Base-by-base conservation (phyloP, 1,140 invertebrate genomes). In the Cotesia glomerata region DNA sequence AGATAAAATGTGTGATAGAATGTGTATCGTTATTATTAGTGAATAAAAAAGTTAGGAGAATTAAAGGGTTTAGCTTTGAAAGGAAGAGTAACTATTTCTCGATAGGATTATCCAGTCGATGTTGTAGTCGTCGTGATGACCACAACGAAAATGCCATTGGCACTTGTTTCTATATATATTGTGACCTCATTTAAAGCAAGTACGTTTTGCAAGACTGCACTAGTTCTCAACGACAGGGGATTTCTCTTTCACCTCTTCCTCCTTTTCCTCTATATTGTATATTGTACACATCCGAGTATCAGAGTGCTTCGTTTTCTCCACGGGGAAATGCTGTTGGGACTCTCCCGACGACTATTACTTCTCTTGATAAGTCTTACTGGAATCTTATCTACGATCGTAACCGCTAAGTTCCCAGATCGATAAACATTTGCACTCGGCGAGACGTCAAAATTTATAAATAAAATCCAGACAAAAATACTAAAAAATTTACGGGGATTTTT, bases 141-240 rank as follows among this genome's bases (percentile, higher is more conserved):
- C 70, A 66, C 70, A 64, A 36, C 49, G 63, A n/a, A 72, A 66
- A 58, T 66, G 39, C 64, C 70, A 72, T 66, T 62, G 59, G 69
- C 63, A 65, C 52, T 72, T 66, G 51, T 35, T 51, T 64, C 49
- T 72, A 59, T 45, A 45, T 45, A 45, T 45, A 63, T 34, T 66
- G 70, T 72, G 70, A 72, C 70, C 70, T 52, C 62, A 72, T 72
- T 72, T 65, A 49, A 16, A 26, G 14, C 32, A 16, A 66, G 36
- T 54, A 59, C 56, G 52, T 58, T 69, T 69, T 58, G 36, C 34
- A 9, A 8, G 26, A 56, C 49, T 26, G 59, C 54, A 36, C 16
- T 62, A n/a, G 45, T 32, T 58, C 36, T 13, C 18, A 39, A 45
- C 13, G 36, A 56, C 36, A 62, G 8, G 45, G 32, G 39, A 45